Evolutionary conservation across 2,797 vertebrate species (phyloP).

Genomic region (Characodon lateralis): DNA sequence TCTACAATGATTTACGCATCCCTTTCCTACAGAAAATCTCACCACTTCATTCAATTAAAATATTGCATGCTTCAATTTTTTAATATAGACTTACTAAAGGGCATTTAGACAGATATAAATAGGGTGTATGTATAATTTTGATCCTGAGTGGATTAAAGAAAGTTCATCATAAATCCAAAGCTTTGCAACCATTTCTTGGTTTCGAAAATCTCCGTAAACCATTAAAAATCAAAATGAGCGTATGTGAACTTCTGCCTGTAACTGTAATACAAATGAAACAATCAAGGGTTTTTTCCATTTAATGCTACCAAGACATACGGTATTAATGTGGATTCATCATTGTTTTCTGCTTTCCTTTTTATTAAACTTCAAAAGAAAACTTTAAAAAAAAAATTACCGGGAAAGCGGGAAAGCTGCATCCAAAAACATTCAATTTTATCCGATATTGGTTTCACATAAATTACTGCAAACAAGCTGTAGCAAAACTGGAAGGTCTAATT

Average conservation of each 20-base stretch:
- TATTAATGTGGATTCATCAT: constrained; percentile 3
- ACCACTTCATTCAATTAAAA: no score
- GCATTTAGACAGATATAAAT: no score
- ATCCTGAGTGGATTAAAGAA: background rate
- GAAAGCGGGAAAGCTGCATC: background rate
- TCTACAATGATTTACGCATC: no score
- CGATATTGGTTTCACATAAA: constrained; percentile 14
- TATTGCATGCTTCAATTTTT: no score
- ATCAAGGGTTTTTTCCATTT: no score
- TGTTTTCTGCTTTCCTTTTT: background rate
- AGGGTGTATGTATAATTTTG: background rate
- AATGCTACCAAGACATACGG: background rate
- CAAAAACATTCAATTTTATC: constrained; percentile 10
- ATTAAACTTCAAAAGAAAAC: constrained; percentile 28
- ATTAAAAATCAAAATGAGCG: background rate
- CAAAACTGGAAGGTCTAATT: constrained; percentile 11
- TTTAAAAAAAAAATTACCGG: constrained; percentile 1
- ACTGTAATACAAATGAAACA: background rate
- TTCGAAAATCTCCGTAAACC: background rate
- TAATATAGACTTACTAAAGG: no score
- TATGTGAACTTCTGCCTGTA: background rate
- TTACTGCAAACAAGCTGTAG: constrained; percentile 39
- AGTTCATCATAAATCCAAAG: background rate
- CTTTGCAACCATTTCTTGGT: background rate
- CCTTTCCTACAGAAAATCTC: no score